These are phyloP conservation scores for Stomatorhinus walkeri DNA, from an alignment of 2,797 vertebrate species.

Conservation along the genomic window DNA sequence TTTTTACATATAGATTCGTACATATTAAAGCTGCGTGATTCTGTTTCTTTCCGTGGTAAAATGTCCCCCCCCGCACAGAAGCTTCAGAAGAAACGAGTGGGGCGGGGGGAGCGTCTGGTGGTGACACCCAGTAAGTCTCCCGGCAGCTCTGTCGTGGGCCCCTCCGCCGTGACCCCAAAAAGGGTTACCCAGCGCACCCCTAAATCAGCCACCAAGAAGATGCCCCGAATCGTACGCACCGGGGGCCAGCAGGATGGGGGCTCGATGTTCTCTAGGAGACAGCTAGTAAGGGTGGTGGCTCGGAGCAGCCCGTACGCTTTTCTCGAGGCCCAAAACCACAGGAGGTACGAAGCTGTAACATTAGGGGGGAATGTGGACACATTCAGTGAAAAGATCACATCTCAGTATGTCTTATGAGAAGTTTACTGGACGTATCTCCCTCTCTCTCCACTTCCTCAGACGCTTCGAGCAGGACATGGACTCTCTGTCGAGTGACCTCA, in stretches of 20 bases:
- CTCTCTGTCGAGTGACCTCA: not conserved
- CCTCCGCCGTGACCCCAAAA: not conserved
- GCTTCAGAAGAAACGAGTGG: not conserved
- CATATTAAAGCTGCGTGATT: not conserved
- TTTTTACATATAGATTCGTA: not conserved
- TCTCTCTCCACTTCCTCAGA: not conserved
- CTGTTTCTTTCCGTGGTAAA: not conserved
- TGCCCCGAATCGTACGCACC: not conserved
- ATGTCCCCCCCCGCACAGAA: not conserved
- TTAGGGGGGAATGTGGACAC: not conserved
- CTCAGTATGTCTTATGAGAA: not conserved
- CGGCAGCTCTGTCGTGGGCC: not conserved
- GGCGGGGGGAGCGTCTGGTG: not conserved
- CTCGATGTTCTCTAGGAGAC: not conserved
- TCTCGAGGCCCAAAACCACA: not conserved
- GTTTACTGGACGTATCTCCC: not conserved
- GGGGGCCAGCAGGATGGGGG: not conserved
- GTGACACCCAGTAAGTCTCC: not conserved
- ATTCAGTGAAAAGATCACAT: not conserved
- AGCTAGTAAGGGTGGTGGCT: slow-evolving; percentile 1
- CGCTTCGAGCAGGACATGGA: not conserved
- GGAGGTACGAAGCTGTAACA: not conserved
- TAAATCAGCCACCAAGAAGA: not conserved
- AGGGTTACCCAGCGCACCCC: not conserved
- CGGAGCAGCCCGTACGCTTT: not conserved